phyloP scores from a whole-genome alignment of 2,113 vertebrate species.

The Pelmatolapia mariae region DNA sequence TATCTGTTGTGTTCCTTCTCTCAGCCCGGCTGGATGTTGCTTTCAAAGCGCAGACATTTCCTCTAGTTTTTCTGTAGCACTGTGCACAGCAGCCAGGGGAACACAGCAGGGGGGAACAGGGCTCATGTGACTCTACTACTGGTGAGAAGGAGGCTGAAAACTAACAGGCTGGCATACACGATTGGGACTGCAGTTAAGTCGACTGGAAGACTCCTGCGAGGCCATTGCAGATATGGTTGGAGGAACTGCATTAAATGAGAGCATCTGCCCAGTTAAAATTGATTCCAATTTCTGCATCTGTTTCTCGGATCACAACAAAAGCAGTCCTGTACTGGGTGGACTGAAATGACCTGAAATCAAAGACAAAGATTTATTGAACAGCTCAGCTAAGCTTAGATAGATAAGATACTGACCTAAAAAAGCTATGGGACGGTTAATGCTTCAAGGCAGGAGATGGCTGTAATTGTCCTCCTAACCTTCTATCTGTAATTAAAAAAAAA shows the following conservation, averaged over 20 bases:
- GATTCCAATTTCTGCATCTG: conserved; percentile 6
- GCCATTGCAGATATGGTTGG: conserved; percentile 16
- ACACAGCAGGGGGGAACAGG: conserved; percentile 1
- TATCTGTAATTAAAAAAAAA: conserved; percentile 1
- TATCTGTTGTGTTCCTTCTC: conserved; percentile 1
- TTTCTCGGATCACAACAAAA: neutral
- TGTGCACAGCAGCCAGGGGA: conserved; percentile 8
- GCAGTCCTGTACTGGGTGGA: neutral
- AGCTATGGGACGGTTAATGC: neutral
- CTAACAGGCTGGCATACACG: conserved; percentile 42
- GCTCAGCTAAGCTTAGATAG: neutral
- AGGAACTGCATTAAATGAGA: conserved; percentile 24
- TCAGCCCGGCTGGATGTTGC: neutral
- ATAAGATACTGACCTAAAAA: neutral
- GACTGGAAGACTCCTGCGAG: conserved; percentile 53
- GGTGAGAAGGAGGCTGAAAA: conserved; percentile 27
- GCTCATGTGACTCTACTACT: conserved; percentile 38
- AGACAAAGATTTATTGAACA: neutral
- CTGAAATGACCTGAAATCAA: neutral
- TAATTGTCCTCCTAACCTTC: neutral
- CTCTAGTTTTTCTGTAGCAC: conserved; percentile 20
- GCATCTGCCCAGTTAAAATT: conserved; percentile 22
- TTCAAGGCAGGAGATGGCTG: neutral
- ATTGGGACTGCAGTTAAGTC: conserved; percentile 46
- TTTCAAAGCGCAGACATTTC: conserved; percentile 37